Percentiles rank a stretch among this genome's conserved stretches.
Conservation (phyloP, 1,140 invertebrate genomes). For the Batillaria attramentaria region DNA sequence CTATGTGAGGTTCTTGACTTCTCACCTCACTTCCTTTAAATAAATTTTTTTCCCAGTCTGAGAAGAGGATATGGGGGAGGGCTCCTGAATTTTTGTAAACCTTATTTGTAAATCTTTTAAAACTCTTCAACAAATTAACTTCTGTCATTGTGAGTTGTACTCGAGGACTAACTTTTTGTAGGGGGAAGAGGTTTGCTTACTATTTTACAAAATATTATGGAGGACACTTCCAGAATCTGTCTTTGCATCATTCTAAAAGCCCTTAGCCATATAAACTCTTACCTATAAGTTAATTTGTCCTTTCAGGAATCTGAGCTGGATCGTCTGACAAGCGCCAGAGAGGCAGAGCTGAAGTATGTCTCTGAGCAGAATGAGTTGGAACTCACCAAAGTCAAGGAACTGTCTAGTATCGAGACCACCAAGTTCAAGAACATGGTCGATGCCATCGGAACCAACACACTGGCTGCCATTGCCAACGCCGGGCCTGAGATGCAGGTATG, state of each 20-base stretch:
- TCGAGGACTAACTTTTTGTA: not conserved
- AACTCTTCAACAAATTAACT: no score
- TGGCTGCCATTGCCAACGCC: conserved; percentile 72
- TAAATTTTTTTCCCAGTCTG: not conserved
- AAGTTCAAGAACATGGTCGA: conserved; percentile 74
- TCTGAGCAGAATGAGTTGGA: conserved; percentile 73
- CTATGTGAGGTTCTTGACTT: not conserved
- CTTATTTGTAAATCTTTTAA: no score
- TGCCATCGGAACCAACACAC: conserved; percentile 72
- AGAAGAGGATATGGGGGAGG: no score
- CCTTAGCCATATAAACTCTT: no score
- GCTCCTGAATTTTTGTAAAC: no score
- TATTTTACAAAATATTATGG: not conserved
- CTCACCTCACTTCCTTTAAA: not conserved
- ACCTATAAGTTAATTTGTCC: no score
- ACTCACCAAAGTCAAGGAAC: conserved; percentile 68
- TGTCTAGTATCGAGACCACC: conserved; percentile 70
- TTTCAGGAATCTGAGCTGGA: conserved; percentile 71
- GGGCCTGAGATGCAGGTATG: conserved; percentile 73
- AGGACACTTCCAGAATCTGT: not conserved
- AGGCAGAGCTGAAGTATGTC: conserved; percentile 73
- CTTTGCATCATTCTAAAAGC: no score
- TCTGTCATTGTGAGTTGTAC: no score
- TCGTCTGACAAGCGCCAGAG: conserved; percentile 71
- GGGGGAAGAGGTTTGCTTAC: no score